phyloP scores from a whole-genome alignment of 2,113 vertebrate species.

The Macquaria ambigua region DNA sequence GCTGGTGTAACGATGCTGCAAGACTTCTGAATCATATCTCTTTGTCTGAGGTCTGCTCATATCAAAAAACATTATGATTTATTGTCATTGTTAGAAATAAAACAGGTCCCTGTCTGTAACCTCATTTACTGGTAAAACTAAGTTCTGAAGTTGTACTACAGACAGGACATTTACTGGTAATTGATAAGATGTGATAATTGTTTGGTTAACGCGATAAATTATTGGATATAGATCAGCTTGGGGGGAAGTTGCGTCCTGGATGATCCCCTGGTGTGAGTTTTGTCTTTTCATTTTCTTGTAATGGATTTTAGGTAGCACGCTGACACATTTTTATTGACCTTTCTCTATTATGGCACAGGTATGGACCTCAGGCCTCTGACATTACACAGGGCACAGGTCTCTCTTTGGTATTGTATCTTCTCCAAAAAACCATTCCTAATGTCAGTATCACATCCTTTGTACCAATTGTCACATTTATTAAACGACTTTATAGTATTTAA shows the following conservation, averaged over 20 bases:
- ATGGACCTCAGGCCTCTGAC: constrained; percentile 45
- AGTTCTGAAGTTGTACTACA: constrained; percentile 15
- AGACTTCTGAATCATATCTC: constrained; percentile 63
- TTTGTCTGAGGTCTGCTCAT: constrained; percentile 51
- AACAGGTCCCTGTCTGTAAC: constrained; percentile 36
- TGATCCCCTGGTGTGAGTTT: constrained; percentile 15
- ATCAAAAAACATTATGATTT: constrained; percentile 49
- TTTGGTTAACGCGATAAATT: constrained; percentile 34
- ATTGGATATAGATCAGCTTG: constrained; percentile 26
- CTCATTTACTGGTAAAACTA: constrained; percentile 13
- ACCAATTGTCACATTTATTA: constrained; percentile 18
- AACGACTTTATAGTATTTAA: constrained; percentile 4
- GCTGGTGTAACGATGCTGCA: constrained; percentile 78
- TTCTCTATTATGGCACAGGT: constrained; percentile 31
- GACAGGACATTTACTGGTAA: constrained; percentile 19
- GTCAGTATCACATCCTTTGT: constrained; percentile 6
- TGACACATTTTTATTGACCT: constrained; percentile 13
- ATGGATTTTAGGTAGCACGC: constrained; percentile 37
- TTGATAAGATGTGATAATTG: constrained; percentile 34
- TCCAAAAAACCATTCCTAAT: constrained; percentile 32
- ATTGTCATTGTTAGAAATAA: constrained; percentile 33
- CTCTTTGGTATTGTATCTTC: constrained; percentile 14
- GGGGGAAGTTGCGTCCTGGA: constrained; percentile 9
- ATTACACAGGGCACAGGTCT: constrained; percentile 38
- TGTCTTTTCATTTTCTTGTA: constrained; percentile 22